Conservation (phyloP, 2,113 vertebrate species). For the Mesembrinibis cayennensis region DNA sequence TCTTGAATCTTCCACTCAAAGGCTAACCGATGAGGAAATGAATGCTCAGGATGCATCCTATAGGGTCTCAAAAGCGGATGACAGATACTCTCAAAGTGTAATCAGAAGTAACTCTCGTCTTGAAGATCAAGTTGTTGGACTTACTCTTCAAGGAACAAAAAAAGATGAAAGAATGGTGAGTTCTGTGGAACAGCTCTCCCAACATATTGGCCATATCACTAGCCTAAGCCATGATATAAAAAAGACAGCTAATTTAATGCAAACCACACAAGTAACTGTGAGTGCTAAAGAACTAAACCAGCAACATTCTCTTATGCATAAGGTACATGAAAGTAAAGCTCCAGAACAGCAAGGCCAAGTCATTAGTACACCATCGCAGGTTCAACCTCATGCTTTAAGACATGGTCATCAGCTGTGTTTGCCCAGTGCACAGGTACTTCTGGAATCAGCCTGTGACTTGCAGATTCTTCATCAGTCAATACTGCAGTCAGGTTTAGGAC, state of each 20-base stretch:
- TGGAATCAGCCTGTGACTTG: slow-evolving; percentile 84
- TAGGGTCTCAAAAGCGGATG: slow-evolving; percentile 90
- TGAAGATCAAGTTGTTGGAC: slow-evolving; percentile 87
- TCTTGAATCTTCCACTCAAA: slow-evolving; percentile 81
- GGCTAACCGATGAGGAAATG: slow-evolving; percentile 77
- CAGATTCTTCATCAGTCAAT: slow-evolving; percentile 93
- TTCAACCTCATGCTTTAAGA: slow-evolving; percentile 76
- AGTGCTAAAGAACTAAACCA: slow-evolving; percentile 85
- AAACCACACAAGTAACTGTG: slow-evolving; percentile 78
- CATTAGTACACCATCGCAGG: slow-evolving; percentile 68
- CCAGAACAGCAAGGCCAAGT: slow-evolving; percentile 83
- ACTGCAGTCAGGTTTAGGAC: slow-evolving; percentile 79
- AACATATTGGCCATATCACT: slow-evolving; percentile 78
- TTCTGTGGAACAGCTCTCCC: slow-evolving; percentile 80
- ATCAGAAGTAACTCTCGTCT: slow-evolving; percentile 91
- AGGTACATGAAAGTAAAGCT: slow-evolving; percentile 80
- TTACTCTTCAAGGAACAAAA: slow-evolving; percentile 77
- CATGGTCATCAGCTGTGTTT: slow-evolving; percentile 86
- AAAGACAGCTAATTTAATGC: slow-evolving; percentile 79
- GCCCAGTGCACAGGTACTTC: slow-evolving; percentile 85
- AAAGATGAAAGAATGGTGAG: slow-evolving; percentile 83
- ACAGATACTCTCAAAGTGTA: slow-evolving; percentile 91
- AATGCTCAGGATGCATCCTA: slow-evolving; percentile 82
- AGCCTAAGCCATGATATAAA: slow-evolving; percentile 79
- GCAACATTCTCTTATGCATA: slow-evolving; percentile 82